A percentile compares a stretch with the other conserved stretches of the same genome.
Evolutionary conservation across 2,113 vertebrate species (phyloP).

Genomic region (Calonectris borealis): DNA sequence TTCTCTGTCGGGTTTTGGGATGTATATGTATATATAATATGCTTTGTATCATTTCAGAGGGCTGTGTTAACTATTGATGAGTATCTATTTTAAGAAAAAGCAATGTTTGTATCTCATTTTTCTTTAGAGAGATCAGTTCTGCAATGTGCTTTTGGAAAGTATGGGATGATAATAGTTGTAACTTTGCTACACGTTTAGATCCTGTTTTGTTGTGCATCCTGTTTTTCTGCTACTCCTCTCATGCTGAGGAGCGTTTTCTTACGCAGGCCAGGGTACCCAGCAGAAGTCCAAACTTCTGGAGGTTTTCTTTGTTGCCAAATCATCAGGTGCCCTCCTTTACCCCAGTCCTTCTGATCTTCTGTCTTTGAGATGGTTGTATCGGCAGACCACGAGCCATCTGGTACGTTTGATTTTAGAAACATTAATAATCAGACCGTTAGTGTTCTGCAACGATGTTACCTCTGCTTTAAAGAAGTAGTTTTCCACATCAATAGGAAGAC

Average conservation of each 20-base stretch:
- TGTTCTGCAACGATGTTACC: neutral
- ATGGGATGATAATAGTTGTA: no score
- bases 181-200: neutral
- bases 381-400: neutral
- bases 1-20: neutral
- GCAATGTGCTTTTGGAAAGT: neutral
- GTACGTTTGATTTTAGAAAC: neutral
- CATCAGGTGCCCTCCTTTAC: neutral
- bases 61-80: neutral
- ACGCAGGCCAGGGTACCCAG: neutral
- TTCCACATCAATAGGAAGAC: neutral
- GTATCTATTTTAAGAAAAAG: neutral
- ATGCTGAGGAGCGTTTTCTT: neutral
- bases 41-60: neutral
- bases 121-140: neutral
- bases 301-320: neutral
- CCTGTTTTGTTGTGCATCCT: neutral
- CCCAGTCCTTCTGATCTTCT: neutral
- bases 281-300: neutral
- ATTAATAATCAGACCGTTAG: neutral
- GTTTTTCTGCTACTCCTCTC: neutral
- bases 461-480: neutral
- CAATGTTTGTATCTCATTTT: neutral
- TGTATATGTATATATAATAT: neutral
- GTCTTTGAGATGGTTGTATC: neutral